These are phyloP conservation scores for Bambusicola thoracicus DNA, from an alignment of 2,113 vertebrate genomes.

Conservation along the genomic window DNA sequence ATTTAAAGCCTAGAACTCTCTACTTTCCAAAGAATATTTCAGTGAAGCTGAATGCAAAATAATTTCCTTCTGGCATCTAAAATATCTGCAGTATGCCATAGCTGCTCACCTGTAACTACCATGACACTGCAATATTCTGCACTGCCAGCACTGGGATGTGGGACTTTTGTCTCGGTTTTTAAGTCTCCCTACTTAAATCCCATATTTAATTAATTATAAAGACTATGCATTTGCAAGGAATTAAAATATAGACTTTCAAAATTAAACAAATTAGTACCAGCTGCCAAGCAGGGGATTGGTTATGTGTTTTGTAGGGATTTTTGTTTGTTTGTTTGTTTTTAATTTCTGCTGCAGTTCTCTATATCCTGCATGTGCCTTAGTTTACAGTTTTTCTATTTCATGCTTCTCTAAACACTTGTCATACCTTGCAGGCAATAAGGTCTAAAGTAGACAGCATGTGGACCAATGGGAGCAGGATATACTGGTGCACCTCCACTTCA, in stretches of 20 bases:
- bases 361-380: not conserved
- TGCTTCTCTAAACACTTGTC: slow-evolving; percentile 19
- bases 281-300: not conserved
- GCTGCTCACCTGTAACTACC: not conserved
- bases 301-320: not conserved
- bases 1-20: not conserved
- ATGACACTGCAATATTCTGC: rapidly evolving
- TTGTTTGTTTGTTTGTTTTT: not conserved
- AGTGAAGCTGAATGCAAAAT: not conserved
- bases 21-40: not conserved
- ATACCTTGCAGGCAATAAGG: not conserved
- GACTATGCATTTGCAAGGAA: slow-evolving; percentile 23
- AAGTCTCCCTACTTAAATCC: slow-evolving; percentile 46
- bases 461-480: not conserved
- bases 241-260: slow-evolving; percentile 58
- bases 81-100: not conserved
- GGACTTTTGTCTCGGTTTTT: not conserved
- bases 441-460: not conserved
- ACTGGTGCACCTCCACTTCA: not conserved
- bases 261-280: slow-evolving; percentile 31
- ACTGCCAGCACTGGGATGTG: not conserved
- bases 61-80: not conserved
- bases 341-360: slow-evolving; percentile 6
- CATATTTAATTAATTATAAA: slow-evolving; percentile 49
- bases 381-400: slow-evolving; percentile 27